phyloP scores from a whole-genome alignment of 2,113 vertebrate genomes.

The Myodes glareolus region DNA sequence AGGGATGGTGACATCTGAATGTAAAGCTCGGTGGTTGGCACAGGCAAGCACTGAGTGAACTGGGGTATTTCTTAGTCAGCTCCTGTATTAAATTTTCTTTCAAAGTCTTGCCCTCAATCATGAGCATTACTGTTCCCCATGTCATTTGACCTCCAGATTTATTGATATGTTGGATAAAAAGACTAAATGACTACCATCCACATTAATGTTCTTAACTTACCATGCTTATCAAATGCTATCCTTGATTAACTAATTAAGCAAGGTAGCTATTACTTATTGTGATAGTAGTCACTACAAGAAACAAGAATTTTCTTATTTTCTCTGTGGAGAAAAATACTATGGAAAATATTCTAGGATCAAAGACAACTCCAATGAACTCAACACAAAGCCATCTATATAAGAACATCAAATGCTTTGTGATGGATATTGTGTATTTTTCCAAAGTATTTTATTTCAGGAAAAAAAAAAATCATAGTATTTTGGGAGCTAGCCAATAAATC shows the following conservation, averaged over 20 bases:
- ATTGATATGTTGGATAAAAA: neutral
- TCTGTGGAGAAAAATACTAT: constrained; percentile 11
- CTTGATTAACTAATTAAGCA: neutral
- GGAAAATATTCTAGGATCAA: constrained; percentile 29
- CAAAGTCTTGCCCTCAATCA: neutral
- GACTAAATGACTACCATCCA: constrained; percentile 16
- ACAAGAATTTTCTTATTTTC: constrained; percentile 3
- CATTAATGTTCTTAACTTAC: constrained; percentile 10
- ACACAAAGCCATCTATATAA: neutral
- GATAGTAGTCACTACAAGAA: constrained; percentile 20
- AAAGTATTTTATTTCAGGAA: constrained; percentile 45
- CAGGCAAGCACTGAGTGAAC: neutral
- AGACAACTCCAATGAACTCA: neutral
- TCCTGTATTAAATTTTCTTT: constrained; percentile 27
- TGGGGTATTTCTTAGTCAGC: neutral
- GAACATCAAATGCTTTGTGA: neutral
- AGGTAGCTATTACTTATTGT: neutral
- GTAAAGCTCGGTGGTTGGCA: neutral
- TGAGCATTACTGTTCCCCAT: neutral
- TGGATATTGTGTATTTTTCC: constrained; percentile 38
- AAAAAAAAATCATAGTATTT: constrained; percentile 45
- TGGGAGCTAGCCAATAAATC: constrained; percentile 38
- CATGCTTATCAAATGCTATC: constrained; percentile 15
- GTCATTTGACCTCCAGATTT: neutral
- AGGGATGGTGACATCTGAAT: neutral